A percentile compares a stretch with the other conserved stretches of the same genome.
phyloP scores from a whole-genome alignment of 2,113 vertebrate species.

The Mobula hypostoma region DNA sequence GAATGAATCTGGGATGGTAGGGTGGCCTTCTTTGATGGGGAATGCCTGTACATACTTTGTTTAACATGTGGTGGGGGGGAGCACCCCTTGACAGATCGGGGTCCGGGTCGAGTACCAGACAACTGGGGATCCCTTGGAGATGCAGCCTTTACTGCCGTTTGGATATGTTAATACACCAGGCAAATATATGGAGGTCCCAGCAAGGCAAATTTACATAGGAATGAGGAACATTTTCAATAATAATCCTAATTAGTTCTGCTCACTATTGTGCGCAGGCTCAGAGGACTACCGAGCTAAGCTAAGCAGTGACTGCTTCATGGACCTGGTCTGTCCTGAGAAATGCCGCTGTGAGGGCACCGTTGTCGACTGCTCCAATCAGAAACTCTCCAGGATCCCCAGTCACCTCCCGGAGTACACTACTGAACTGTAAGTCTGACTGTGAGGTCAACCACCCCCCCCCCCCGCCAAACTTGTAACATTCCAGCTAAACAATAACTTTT shows the following conservation, averaged over 20 bases:
- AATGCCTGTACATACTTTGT: too few species aligned
- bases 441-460: background rate
- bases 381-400: constrained; percentile 70
- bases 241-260: background rate
- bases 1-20: too few species aligned
- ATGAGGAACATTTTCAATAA: background rate
- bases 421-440: constrained; percentile 74
- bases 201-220: background rate
- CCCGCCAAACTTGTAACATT: too few species aligned
- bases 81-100: too few species aligned
- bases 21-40: too few species aligned
- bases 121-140: too few species aligned
- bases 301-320: constrained; percentile 87
- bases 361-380: constrained; percentile 93
- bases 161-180: background rate
- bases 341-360: constrained; percentile 90
- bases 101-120: too few species aligned
- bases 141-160: too few species aligned
- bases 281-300: constrained; percentile 89
- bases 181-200: too few species aligned
- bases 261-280: constrained; percentile 60
- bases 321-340: constrained; percentile 85
- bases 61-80: too few species aligned
- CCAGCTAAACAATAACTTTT: background rate
- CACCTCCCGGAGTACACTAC: constrained; percentile 87